These are phyloP conservation scores for Meloe dianella DNA, from an alignment of 2,888 invertebrate species.

Conservation along the genomic window DNA sequence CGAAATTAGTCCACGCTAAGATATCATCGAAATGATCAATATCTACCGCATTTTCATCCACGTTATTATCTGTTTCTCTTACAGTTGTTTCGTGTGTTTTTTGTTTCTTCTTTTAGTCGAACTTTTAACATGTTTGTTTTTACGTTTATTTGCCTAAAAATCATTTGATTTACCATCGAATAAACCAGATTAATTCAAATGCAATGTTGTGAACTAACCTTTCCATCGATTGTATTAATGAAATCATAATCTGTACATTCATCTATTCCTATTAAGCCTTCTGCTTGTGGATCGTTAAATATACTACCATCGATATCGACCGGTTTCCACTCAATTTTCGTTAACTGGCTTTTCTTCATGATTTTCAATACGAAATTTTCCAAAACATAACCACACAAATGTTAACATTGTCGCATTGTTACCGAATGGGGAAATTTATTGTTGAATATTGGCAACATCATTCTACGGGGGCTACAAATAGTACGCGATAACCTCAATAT, in stretches of 20 bases:
- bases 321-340: slow-evolving; percentile 66
- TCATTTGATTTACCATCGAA: slow-evolving; percentile 26
- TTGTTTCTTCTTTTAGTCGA: slow-evolving; percentile 13
- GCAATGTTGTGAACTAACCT: not conserved
- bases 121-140: not conserved
- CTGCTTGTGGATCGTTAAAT: slow-evolving; percentile 59
- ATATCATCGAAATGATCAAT: slow-evolving; percentile 55
- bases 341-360: slow-evolving; percentile 19
- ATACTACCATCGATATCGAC: slow-evolving; percentile 68
- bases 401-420: not conserved
- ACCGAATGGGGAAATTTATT: not conserved
- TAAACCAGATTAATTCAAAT: too few species aligned
- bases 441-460: not conserved
- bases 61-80: slow-evolving; percentile 20
- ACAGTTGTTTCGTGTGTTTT: slow-evolving; percentile 13
- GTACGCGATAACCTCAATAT: too few species aligned
- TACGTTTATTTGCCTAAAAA: not conserved
- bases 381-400: not conserved
- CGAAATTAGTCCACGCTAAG: slow-evolving; percentile 71
- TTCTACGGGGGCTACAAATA: not conserved
- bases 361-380: not conserved
- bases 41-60: slow-evolving; percentile 4
- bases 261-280: slow-evolving; percentile 79
- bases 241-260: slow-evolving; percentile 75
- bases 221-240: slow-evolving; percentile 28